Base-by-base conservation (phyloP, 2,113 vertebrate genomes). In the Gadus macrocephalus region DNA sequence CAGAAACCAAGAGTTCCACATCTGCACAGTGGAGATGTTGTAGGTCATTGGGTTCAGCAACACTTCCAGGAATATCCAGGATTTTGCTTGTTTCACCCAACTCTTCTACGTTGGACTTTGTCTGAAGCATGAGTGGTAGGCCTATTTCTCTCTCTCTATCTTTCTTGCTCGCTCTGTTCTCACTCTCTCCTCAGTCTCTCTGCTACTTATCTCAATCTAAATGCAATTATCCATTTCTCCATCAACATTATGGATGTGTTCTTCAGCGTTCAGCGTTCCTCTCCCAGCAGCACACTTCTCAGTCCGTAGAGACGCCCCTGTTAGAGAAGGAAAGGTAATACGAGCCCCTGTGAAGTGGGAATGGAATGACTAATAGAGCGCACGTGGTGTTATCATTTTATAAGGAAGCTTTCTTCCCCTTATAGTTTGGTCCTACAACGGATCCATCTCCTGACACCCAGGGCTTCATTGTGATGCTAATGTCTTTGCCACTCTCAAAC, bases 231-330 rank as follows among this genome's bases (percentile, higher is more conserved):
- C 65, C 53, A 12, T 38, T 73, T 78, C 77, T 63, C 59, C 42
- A 58, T 62, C 28, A 69, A 79, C 74, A 81, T 82, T 85, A 85
- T 71, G 76, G 75, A 62, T 73, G 71, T n/a, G 27, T 56, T 76
- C 74, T 72, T 66, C 15, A 66, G 6, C 67, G 58, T 65, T 75
- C 71, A 74, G 80, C 71, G 79, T 76, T 73, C 70, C 73, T 76
- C 84, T 87, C 82, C 71, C 75, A 83, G 85, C 83, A 58, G 76
- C 5, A 14, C 70, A 75, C 83, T 88, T 89, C 86, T 85, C 74
- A 70, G 72, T 88, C 74, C 17, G 55, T 17, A 81, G 81, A 77
- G 76, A 83, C 84, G 78, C 42, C 42, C 81, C 77, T 85, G 89
- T 87, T 86, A 77, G 83, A 67, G 79, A 81, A 73, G 80, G 73